Evolutionary conservation across 2,888 invertebrate species (phyloP).

Genomic region (Zaprionus lineosus): DNA sequence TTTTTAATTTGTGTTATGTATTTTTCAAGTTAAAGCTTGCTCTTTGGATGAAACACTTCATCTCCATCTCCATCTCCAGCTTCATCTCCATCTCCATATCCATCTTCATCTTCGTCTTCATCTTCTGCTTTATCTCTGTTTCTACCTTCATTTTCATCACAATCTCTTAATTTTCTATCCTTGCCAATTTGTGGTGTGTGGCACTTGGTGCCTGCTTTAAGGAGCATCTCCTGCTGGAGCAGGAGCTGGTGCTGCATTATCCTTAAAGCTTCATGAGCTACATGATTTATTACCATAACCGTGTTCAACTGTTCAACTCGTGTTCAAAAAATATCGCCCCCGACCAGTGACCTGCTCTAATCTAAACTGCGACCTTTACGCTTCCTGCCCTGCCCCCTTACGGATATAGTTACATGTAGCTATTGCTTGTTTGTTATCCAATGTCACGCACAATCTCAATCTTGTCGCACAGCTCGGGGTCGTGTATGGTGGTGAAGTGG

Average conservation of each 20-base stretch:
- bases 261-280: slow-evolving; percentile 28
- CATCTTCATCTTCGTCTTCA: neutral
- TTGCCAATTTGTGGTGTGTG: neutral
- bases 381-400: slow-evolving; percentile 52
- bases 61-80: neutral
- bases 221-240: neutral
- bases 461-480: slow-evolving; percentile 85
- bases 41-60: neutral
- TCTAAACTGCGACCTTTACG: neutral
- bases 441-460: slow-evolving; percentile 83
- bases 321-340: slow-evolving; percentile 31
- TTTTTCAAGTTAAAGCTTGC: slow-evolving; percentile 49
- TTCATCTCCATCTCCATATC: neutral
- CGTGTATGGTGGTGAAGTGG: slow-evolving; percentile 88
- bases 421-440: slow-evolving; percentile 83
- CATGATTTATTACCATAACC: slow-evolving; percentile 32
- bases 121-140: neutral
- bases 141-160: neutral
- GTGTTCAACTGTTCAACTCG: slow-evolving; percentile 5
- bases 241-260: slow-evolving; percentile 9
- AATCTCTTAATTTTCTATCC: neutral
- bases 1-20: slow-evolving; percentile 7
- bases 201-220: neutral
- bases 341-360: slow-evolving; percentile 36
- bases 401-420: slow-evolving; percentile 81